Percentiles rank a stretch among this genome's conserved stretches.
Conservation (phyloP, 2,797 vertebrate species). For the Alfaro cultratus region DNA sequence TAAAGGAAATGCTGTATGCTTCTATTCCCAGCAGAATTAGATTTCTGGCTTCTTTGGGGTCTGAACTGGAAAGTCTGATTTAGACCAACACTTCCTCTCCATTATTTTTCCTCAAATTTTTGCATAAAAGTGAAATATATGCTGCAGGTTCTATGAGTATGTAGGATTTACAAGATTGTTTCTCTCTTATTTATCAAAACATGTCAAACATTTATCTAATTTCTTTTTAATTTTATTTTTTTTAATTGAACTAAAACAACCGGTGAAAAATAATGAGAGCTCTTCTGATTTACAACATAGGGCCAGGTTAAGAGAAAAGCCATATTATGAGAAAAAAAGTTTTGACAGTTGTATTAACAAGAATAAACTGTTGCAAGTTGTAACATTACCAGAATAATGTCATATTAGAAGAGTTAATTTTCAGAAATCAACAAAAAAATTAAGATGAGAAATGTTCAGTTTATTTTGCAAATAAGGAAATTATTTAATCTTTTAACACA, state of each 20-base stretch:
- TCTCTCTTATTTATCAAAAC: neutral
- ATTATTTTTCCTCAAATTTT: neutral
- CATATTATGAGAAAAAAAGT: neutral
- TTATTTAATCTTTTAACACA: neutral
- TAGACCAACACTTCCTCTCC: neutral
- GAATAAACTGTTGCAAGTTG: too few species aligned
- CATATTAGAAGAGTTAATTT: neutral
- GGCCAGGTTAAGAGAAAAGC: neutral
- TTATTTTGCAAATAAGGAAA: neutral
- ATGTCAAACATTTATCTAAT: neutral
- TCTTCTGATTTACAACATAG: neutral
- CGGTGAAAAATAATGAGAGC: neutral
- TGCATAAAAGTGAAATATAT: neutral
- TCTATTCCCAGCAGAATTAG: neutral
- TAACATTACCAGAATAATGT: neutral
- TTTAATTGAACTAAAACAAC: neutral
- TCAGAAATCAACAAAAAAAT: too few species aligned
- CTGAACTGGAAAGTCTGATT: neutral
- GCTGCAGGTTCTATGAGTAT: neutral
- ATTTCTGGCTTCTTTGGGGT: neutral
- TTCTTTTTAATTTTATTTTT: neutral
- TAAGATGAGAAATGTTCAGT: too few species aligned
- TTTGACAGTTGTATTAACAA: too few species aligned
- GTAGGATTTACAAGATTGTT: neutral
- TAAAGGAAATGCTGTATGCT: neutral